phyloP scores from a whole-genome alignment of 2,888 invertebrate species.

The Portevinia maculata region DNA sequence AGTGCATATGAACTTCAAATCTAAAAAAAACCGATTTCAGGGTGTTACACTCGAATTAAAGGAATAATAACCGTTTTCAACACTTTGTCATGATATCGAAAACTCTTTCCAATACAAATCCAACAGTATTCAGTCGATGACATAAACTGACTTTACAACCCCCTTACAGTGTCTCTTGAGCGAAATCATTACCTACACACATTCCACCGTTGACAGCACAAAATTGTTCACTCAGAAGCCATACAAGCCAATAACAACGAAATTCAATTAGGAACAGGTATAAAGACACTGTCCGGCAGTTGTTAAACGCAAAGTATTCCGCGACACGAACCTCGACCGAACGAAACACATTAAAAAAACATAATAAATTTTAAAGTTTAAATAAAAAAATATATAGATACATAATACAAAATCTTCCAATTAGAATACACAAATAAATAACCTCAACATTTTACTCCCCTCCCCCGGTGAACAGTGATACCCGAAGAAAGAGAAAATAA shows the following conservation, averaged over 20 bases:
- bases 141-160: conserved; percentile 18
- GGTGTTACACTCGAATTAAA: too few species aligned
- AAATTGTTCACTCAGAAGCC: conserved; percentile 57
- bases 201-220: conserved; percentile 36
- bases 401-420: not conserved
- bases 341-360: conserved; percentile 37
- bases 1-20: too few species aligned
- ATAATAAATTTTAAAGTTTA: conserved; percentile 3
- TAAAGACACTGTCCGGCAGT: conserved; percentile 47
- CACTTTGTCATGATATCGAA: not conserved
- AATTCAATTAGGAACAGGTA: conserved; percentile 70
- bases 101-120: not conserved
- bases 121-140: conserved; percentile 6
- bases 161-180: not conserved
- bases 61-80: too few species aligned
- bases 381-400: too few species aligned
- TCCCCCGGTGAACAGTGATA: conserved; percentile 16
- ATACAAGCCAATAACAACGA: conserved; percentile 52
- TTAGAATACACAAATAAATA: not conserved
- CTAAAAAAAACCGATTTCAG: too few species aligned
- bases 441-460: not conserved
- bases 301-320: conserved; percentile 64
- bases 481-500: not conserved
- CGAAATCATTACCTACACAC: conserved; percentile 43
- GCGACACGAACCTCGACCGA: conserved; percentile 71